Conservation (phyloP, 2,888 invertebrate genomes). For the Eupithecia inturbata region DNA sequence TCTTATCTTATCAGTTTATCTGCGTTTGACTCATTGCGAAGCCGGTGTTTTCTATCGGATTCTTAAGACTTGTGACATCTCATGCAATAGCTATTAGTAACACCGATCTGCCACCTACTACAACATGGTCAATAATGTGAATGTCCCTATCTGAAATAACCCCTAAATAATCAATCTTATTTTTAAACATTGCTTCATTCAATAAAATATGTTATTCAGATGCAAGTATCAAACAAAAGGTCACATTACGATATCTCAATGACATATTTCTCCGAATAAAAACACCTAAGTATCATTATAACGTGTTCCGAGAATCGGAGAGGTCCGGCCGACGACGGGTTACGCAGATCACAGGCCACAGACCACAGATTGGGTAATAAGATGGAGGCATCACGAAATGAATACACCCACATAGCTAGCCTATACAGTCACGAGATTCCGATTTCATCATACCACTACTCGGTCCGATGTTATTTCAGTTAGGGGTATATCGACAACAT, state of each 20-base stretch:
- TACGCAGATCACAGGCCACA: slow-evolving; percentile 25
- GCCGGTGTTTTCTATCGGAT: slow-evolving; percentile 28
- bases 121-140: no score
- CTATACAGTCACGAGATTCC: slow-evolving; percentile 29
- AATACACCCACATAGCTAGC: slow-evolving; percentile 15
- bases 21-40: slow-evolving; percentile 34
- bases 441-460: slow-evolving; percentile 28
- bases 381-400: slow-evolving; percentile 36
- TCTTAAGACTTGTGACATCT: slow-evolving; percentile 22
- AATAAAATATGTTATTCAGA: slow-evolving; percentile 15
- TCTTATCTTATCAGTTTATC: slow-evolving; percentile 38
- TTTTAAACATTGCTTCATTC: slow-evolving; percentile 4
- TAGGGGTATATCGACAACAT: not conserved
- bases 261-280: slow-evolving; percentile 38
- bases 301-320: slow-evolving; percentile 30
- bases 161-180: not conserved
- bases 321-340: slow-evolving; percentile 34
- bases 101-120: not conserved
- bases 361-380: slow-evolving; percentile 30
- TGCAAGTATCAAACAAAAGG: slow-evolving; percentile 33
- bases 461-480: not conserved
- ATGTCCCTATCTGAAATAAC: not conserved
- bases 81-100: slow-evolving; percentile 15
- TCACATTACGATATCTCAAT: slow-evolving; percentile 35
- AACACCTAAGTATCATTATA: slow-evolving; percentile 27